Evolutionary conservation across 1,140 invertebrate genomes (phyloP), one percentile per base, ranked within the genome.

Genomic region (Anoplolepis gracilipes): DNA sequence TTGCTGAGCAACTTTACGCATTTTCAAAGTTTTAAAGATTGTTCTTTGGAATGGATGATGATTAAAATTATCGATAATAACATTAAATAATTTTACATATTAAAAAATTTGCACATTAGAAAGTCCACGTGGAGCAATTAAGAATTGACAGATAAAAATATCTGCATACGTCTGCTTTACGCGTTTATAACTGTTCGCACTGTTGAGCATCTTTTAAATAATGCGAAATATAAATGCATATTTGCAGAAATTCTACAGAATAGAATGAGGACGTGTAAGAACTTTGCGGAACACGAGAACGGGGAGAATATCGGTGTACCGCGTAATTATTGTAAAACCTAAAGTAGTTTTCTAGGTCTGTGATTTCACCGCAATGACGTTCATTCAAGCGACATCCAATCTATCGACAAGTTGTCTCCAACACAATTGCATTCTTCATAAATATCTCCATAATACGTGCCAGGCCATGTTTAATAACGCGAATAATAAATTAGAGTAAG

Each of bases 301-400:
- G 11, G 2, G 0, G 16, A 0, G 3, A 39, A 65, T 4, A 65
- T 22, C n/a, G 6, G 25, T 19, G 5, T n/a, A 28, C 33, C 42
- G 3, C 8, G 3, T 33, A 72, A 55, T 72, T 72, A 72, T 53
- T 72, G 28, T 10, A 72, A 72, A 72, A 72, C 8, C 28, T 8
- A 72, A 53, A 49, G 67, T 70, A 33, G 28, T 49, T 70, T 72
- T 55, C 69, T 53, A 72, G 69, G 39, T 70, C 25, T 70, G 28
- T 22, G 53, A n/a, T 33, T 49, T 72, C 28, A 1, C 28, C 16
- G n/a, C 5, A 53, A 36, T 33, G 6, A 30, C 5, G 28, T 7
- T 49, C 46, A 49, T 49, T 49, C 16, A 49, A 16, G 4, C 10
- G n/a, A 28, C 69, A n/a, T 53, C 28, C 69, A 4, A 30, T 72